Conservation (phyloP, 2,797 vertebrate species). For the Limnodromus scolopaceus region DNA sequence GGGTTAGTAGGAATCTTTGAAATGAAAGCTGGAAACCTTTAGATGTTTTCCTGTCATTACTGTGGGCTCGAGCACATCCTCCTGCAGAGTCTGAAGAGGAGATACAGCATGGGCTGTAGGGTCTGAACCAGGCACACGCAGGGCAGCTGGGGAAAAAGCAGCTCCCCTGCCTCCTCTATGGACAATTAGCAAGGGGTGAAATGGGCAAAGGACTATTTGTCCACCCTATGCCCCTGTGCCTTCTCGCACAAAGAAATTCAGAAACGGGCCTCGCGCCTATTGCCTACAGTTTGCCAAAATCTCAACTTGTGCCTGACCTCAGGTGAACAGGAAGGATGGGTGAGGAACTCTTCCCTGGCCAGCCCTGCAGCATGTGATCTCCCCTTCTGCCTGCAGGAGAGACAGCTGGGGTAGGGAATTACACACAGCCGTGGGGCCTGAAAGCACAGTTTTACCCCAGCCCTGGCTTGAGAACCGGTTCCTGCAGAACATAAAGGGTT, state of each 20-base stretch:
- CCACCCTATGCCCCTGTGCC: neutral
- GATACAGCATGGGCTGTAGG: neutral
- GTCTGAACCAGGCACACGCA: neutral
- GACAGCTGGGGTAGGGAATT: neutral
- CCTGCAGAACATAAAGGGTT: neutral
- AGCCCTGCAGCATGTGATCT: neutral
- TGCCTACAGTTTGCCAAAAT: slow-evolving; percentile 32
- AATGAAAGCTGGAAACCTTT: slow-evolving; percentile 34
- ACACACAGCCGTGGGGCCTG: neutral
- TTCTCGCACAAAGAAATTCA: neutral
- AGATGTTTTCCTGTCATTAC: slow-evolving; percentile 16
- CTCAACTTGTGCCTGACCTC: neutral
- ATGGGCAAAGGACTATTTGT: neutral
- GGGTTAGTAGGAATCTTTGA: slow-evolving; percentile 39
- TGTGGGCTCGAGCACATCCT: neutral
- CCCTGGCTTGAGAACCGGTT: neutral
- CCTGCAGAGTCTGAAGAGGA: neutral
- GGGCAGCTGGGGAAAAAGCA: neutral
- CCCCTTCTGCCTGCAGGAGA: neutral
- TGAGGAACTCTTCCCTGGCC: fast-evolving
- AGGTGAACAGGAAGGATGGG: neutral
- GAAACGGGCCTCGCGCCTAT: neutral
- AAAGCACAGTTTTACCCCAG: neutral
- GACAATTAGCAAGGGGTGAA: neutral
- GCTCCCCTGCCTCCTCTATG: neutral